Conservation (phyloP, 2,888 invertebrate species). For the Lasioglossum zephyrum region DNA sequence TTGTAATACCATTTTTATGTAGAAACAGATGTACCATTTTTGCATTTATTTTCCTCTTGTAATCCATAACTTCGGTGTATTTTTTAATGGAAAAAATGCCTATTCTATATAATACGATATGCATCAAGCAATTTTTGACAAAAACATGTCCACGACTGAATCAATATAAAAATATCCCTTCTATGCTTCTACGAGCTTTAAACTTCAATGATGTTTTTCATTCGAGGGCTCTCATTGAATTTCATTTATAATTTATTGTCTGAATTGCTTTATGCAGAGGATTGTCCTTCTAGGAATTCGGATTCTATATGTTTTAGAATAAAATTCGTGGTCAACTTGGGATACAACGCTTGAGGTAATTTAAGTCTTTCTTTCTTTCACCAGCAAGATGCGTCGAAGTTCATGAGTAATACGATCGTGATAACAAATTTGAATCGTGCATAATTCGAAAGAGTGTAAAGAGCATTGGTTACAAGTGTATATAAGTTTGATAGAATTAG, state of each 20-base stretch:
- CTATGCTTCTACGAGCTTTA: conserved; percentile 74
- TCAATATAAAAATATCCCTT: conserved; percentile 83
- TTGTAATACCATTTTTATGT: conserved; percentile 46
- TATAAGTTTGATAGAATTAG: conserved; percentile 51
- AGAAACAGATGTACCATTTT: conserved; percentile 28
- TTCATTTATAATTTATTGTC: conserved; percentile 81
- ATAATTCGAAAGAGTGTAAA: conserved; percentile 45
- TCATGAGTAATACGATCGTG: conserved; percentile 34
- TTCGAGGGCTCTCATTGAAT: conserved; percentile 68
- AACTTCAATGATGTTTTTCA: conserved; percentile 55
- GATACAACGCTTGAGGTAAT: conserved; percentile 59
- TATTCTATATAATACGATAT: conserved; percentile 60
- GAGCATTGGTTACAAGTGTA: conserved; percentile 48
- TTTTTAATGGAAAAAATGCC: conserved; percentile 43
- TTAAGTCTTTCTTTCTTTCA: conserved; percentile 35
- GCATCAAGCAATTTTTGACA: conserved; percentile 63
- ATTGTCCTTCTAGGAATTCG: conserved; percentile 78
- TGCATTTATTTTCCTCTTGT: conserved; percentile 27
- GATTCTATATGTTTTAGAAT: conserved; percentile 65
- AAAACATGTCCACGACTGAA: conserved; percentile 67
- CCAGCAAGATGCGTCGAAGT: conserved; percentile 35
- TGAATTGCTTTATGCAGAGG: conserved; percentile 81
- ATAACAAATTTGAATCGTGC: conserved; percentile 42
- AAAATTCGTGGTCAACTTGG: conserved; percentile 52
- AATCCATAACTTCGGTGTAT: conserved; percentile 42